Percentiles rank a stretch among this genome's conserved stretches.
Evolutionary conservation across 2,888 invertebrate species (phyloP).

Genomic region (Nowickia ferox): DNA sequence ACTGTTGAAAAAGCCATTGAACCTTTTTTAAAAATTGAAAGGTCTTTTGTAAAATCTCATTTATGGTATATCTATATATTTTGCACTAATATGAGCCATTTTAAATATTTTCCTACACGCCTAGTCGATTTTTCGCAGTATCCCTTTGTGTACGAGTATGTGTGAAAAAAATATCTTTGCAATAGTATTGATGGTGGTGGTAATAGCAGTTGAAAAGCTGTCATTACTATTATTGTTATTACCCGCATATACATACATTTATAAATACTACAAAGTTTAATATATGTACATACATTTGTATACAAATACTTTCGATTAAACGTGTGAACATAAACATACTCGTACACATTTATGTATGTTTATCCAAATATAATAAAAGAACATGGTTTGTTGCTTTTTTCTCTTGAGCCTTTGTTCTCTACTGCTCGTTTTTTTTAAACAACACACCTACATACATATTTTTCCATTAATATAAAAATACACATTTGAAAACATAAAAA

Average conservation of each 20-base stretch:
- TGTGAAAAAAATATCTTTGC: too few relatives aligned
- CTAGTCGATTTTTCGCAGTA: too few relatives aligned
- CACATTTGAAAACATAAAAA: constrained; percentile 4
- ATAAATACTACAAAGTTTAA: constrained; percentile 7
- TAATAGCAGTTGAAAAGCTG: constrained; percentile 32
- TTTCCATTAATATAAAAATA: constrained; percentile 5
- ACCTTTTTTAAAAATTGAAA: too few relatives aligned
- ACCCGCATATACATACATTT: constrained; percentile 10
- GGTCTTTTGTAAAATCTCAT: too few relatives aligned
- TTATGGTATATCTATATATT: too few relatives aligned
- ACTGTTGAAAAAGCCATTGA: too few relatives aligned
- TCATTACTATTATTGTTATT: constrained; percentile 47
- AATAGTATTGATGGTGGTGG: not conserved
- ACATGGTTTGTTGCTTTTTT: constrained; percentile 15
- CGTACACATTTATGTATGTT: not conserved
- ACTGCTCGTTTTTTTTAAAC: not conserved
- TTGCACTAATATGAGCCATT: too few relatives aligned
- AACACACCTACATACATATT: not conserved
- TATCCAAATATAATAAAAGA: constrained; percentile 30
- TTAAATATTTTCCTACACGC: too few relatives aligned
- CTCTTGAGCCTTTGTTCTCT: not conserved
- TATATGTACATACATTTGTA: not conserved
- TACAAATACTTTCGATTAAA: not conserved
- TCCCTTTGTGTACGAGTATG: too few relatives aligned
- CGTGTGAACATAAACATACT: not conserved